Evolutionary conservation across 1,140 invertebrate species (phyloP), one percentile per base, ranked within the genome.

Genomic region (Heliconius himera): DNA sequence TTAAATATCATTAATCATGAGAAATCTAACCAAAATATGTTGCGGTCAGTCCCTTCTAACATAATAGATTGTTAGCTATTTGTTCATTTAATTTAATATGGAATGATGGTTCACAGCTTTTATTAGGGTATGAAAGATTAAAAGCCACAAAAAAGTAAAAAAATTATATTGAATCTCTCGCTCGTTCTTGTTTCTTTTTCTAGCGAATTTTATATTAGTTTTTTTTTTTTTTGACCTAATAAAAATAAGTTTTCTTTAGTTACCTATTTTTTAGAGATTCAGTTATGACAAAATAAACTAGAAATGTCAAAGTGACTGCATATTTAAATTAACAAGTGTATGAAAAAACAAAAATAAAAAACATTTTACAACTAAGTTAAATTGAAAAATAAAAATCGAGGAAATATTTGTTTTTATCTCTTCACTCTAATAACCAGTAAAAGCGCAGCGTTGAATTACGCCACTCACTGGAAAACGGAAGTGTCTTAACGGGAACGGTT

Each of bases 1-100:
- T 49, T 80, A 77, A 74, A 60, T 60, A 77, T 73, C 80, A 77
- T 81, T 81, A 77, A 81, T 81, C 80, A 81, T 77, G 33, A 74
- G 41, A 77, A 77, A 81, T 81, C 78, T 80, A 80, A 76, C 71
- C 80, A 33, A 70, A 81, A 81, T 75, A 71, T 81, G 76, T 75
- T 76, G 76, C 70, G 76, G 80, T 74, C 72, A 81, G 72, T 46
- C 76, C 80, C 66, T 77, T 77, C 56, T 81, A 74, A 77, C 73
- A 46, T 76, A 73, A 81, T 70, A 26, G 70, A 74, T 81, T 75
- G 79, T 76, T 76, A 81, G 80, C 33, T 75, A 66, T 81, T 81
- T 77, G 80, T 80, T 80, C 71, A 41, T 56, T 41, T 76, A 66
- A 76, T 76, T 36, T 38, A 13, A 66, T 66, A 29, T 66, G 11